Evolutionary conservation across 1,140 invertebrate genomes (phyloP), one percentile per base, ranked within the genome.

Genomic region (Drosophila pachea): DNA sequence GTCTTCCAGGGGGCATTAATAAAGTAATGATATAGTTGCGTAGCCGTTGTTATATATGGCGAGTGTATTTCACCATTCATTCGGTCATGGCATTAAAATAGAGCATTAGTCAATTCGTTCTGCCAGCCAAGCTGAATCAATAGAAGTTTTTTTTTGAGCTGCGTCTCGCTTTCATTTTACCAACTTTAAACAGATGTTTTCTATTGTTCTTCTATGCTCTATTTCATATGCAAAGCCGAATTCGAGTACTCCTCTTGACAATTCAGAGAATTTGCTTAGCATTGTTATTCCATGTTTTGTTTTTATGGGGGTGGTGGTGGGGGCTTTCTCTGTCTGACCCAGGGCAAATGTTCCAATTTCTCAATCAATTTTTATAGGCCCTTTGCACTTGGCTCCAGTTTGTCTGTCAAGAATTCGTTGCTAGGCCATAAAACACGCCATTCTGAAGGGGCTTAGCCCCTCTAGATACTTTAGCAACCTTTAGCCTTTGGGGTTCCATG

Each of bases 361-460:
- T 22, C 22, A 22, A 22, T 22, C 38, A 31, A 69, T 48, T 74
- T 74, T 66, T 40, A 43, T 43, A 7, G 68, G 14, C 31, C 22
- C 14, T 33, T 58, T 36, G 14, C 45, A 1, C 22, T 22, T 22
- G 78, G 68, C 78, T 76, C 42, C 78, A 59, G 63, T 40, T 40
- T 76, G 79, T 83, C 79, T 83, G 61, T 50, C 42, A 35, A 61
- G 45, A 53, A 45, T 64, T 42, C 42, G 4, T 12, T 67, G n/a
- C 59, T 53, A 56, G 43, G 59, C 42, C 9, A 22, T 48, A 58
- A 12, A 54, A 74, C 63, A 82, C 74, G 74, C 66, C 67, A 68
- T 82, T 63, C 53, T 48, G 35, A 32, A n/a, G 38, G 16, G 14
- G 12, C 4, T n/a, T 56, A 14, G 9, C 5, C 31, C 5, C 31